These are phyloP conservation scores for Psammodynastes pulverulentus DNA, from an alignment of 2,113 vertebrate genomes.

Conservation along the genomic window DNA sequence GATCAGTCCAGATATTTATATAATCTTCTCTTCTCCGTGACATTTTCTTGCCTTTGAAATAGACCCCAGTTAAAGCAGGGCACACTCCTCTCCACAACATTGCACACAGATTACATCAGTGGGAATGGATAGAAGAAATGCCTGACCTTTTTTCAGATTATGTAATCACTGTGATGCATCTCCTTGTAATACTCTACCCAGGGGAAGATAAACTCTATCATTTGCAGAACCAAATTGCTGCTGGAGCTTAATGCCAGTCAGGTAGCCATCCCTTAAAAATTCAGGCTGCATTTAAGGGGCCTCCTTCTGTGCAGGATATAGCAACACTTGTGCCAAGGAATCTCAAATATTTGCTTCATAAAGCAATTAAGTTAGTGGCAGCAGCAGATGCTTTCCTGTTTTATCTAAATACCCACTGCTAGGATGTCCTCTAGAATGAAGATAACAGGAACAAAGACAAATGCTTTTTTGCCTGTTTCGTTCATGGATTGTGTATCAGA, in stretches of 20 bases:
- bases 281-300: background rate
- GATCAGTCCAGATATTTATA: background rate
- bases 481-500: background rate
- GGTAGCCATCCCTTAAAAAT: background rate
- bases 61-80: background rate
- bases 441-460: background rate
- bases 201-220: slow-evolving; percentile 13
- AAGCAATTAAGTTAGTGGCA: background rate
- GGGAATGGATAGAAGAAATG: background rate
- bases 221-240: background rate
- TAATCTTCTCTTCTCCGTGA: background rate
- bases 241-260: background rate
- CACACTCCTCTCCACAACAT: background rate
- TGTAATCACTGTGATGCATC: background rate
- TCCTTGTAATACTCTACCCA: background rate
- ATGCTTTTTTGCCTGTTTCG: background rate
- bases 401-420: background rate
- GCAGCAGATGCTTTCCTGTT: background rate
- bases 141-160: background rate
- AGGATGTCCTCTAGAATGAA: background rate
- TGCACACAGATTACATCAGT: background rate
- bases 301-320: background rate
- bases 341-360: background rate
- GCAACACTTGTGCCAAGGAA: background rate
- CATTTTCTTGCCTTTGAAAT: background rate